Conservation (phyloP, 2,797 vertebrate genomes). For the Chelonia mydas region DNA sequence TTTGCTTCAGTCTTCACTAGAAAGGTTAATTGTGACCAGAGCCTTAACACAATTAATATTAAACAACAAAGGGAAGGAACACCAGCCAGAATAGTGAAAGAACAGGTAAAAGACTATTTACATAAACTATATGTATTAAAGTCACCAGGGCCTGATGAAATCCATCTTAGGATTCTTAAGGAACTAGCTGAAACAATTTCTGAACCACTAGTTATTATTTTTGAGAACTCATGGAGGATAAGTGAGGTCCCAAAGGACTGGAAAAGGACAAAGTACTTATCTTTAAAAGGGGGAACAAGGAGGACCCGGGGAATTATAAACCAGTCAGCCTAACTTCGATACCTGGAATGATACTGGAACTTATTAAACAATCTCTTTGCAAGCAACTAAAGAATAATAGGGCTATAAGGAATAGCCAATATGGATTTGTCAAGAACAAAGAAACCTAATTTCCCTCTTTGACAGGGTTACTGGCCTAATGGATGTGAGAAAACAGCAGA, state of each 20-base stretch:
- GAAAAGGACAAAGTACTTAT: neutral
- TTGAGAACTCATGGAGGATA: neutral
- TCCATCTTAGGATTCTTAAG: neutral
- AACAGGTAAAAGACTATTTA: too few relatives aligned
- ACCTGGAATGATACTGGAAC: neutral
- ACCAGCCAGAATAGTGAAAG: neutral
- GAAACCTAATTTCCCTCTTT: neutral
- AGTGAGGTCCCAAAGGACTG: neutral
- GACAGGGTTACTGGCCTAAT: neutral
- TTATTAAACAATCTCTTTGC: neutral
- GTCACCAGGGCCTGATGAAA: too few relatives aligned
- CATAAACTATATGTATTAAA: too few relatives aligned
- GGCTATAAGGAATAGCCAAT: neutral
- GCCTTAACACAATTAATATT: neutral
- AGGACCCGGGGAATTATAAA: too few relatives aligned
- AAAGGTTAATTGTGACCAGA: neutral
- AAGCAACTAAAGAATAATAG: neutral
- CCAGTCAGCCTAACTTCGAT: neutral
- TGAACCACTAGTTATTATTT: neutral
- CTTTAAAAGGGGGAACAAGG: too few relatives aligned
- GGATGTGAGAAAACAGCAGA: neutral
- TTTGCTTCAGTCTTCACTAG: too few relatives aligned
- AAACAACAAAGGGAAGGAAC: neutral
- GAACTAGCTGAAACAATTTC: neutral
- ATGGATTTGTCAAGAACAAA: neutral